phyloP scores from a whole-genome alignment of 2,113 vertebrate genomes.

The Mobula birostris region DNA sequence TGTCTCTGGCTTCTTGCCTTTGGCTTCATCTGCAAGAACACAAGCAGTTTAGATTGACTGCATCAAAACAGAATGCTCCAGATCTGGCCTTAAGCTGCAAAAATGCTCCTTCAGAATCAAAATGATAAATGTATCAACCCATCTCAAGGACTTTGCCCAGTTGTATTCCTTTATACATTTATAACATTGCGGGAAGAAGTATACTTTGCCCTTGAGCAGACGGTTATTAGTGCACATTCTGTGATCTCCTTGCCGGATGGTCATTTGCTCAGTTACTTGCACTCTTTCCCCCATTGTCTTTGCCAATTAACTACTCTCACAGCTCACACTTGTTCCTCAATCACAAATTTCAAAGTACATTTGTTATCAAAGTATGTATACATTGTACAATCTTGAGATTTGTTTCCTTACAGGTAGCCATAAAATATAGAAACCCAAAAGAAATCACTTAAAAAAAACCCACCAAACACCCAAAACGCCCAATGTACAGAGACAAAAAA shows the following conservation, averaged over 20 bases:
- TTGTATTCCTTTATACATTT: neutral
- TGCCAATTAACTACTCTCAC: too few relatives aligned
- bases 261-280: neutral
- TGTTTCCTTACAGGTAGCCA: too few relatives aligned
- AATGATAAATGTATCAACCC: neutral
- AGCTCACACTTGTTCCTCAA: too few relatives aligned
- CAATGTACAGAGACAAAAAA: too few relatives aligned
- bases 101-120: neutral
- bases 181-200: neutral
- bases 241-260: neutral
- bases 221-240: neutral
- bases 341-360: too few relatives aligned
- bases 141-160: neutral
- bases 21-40: neutral
- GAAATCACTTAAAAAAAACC: too few relatives aligned
- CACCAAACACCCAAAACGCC: too few relatives aligned
- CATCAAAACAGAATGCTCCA: neutral
- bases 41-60: neutral
- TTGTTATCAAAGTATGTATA: too few relatives aligned
- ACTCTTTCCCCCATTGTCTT: too few relatives aligned
- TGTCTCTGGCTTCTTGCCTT: neutral
- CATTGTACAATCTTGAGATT: too few relatives aligned
- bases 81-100: neutral
- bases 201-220: neutral
- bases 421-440: too few relatives aligned